Evolutionary conservation across 1,140 invertebrate species (phyloP), one percentile per base, ranked within the genome.

Genomic region (Battus philenor): DNA sequence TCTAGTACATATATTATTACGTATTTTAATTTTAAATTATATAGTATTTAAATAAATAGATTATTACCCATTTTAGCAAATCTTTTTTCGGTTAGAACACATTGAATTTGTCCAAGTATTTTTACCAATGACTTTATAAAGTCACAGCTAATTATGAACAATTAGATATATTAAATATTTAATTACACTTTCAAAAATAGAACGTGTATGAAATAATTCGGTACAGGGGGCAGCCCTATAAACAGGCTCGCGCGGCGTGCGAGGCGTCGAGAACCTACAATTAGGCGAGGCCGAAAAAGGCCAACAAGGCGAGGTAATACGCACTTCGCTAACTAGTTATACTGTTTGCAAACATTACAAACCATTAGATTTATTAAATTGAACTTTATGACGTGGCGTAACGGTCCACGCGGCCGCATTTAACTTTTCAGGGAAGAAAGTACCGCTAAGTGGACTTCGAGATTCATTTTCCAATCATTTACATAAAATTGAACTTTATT

Each of bases 241-340:
- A 59, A 73, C 53, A 48, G 68, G 31, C 47, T 43, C 41, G 57
- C 53, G 59, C 55, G 58, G 66, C 59, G 63, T 60, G 45, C 67
- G 62, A 77, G 70, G 74, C 73, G 77, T 79, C 65, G 80, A 72
- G 75, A 78, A 77, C 78, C 80, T 78, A 75, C 79, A 84, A 84
- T 84, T 84, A 84, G 68, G 55, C 53, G 54, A 50, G 32, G 47
- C 34, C 61, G 69, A 80, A 79, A 68, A 74, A 69, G 66, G 74
- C 60, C 57, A 67, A 36, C 46, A 59, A 52, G 36, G 43, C 26
- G 38, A 49, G 66, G 63, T 83, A 83, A 83, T 80, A 83, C 62
- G 63, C 68, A 71, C 68, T 68, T 56, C 47, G 59, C 64, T 73
- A 70, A 68, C 78, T 78, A 78, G 74, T 71, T 73, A 68, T 65